Evolutionary conservation across 2,113 vertebrate species (phyloP).

Genomic region (Tapirus terrestris): DNA sequence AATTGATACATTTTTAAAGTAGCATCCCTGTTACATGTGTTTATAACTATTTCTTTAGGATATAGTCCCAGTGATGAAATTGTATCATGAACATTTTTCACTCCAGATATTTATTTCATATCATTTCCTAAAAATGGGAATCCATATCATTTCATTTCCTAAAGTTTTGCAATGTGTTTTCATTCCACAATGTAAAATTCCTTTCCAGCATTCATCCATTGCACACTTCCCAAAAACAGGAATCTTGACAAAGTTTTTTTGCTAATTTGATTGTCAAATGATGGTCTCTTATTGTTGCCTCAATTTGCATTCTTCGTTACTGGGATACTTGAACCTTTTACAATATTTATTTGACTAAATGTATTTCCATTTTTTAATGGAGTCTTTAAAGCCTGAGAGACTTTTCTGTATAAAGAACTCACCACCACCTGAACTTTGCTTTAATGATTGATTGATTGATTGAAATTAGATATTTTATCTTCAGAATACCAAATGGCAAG

Average conservation of each 20-base stretch:
- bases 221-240: not conserved
- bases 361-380: not conserved
- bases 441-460: not conserved
- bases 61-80: not conserved
- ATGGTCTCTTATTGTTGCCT: not conserved
- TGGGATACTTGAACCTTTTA: not conserved
- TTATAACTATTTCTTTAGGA: not conserved
- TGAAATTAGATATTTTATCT: too few species aligned
- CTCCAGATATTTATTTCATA: not conserved
- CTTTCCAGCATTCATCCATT: not conserved
- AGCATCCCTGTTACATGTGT: not conserved
- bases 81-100: not conserved
- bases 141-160: not conserved
- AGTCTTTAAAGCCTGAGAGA: not conserved
- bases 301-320: not conserved
- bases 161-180: not conserved
- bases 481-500: too few species aligned
- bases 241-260: not conserved
- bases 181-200: not conserved
- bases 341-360: slow-evolving; percentile 1
- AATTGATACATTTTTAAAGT: slow-evolving; percentile 14
- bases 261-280: not conserved
- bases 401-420: not conserved
- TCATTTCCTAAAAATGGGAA: not conserved
- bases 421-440: not conserved